Base-by-base conservation (phyloP, 2,888 invertebrate species). In the Apotomis turbidana region DNA sequence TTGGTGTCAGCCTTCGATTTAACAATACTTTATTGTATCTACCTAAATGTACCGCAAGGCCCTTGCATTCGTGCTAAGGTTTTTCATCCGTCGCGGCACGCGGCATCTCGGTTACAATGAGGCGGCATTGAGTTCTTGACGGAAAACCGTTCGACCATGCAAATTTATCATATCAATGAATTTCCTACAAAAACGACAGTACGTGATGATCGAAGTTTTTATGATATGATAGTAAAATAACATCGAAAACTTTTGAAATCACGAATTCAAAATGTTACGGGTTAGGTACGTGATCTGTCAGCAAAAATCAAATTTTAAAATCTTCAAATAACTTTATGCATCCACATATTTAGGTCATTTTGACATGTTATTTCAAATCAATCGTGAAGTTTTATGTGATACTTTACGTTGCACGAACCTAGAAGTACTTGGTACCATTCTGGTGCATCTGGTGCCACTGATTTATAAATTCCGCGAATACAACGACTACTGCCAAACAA, bases 141-240 rank as follows among this genome's bases (percentile, higher is more conserved):
- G 57, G 57, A 57, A 62, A 52, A 12, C 12, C 54, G 38, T 12
- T 49, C 44, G 59, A 54, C 62, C 72, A 54, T 63, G 57, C 64
- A 59, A 46, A 68, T 68, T 72, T 63, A 68, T 72, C 68, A 72
- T 72, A 72, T 72, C 68, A 63, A 63, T 58, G 60, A 67, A 10
- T 68, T 58, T 46, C 15, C 15, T 51, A 38, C 15, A 72, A 72
- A 72, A 72, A 72, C n/a, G 0, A 15, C 3, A 51, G 41, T 52
- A 68, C 62, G 72, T 68, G 58, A 68, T 41, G 8, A 49, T 51
- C 27, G 2, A 36, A 44, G 55, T 52, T 46, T 41, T 67, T 49
- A 38, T 13, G 44, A 13, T 41, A 12, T 9, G 49, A 49, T 27
- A 6, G 55, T 41, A 15, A 55, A 13, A 55, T 41, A 57, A 57